Evolutionary conservation across 2,888 invertebrate species (phyloP).

Genomic region (Junonia oenone): DNA sequence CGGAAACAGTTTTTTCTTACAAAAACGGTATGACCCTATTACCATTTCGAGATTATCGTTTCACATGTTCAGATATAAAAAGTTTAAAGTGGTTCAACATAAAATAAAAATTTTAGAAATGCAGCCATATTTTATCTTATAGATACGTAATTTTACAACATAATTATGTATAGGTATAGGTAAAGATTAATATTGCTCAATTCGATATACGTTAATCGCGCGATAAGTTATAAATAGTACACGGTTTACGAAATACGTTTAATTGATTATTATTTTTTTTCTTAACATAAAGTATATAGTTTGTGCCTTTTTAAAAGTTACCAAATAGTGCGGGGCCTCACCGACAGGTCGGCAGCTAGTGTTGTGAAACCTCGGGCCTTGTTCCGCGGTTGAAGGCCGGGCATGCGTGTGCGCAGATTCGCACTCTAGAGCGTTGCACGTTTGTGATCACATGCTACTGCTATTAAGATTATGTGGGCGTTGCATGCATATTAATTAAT

Average conservation of each 20-base stretch:
- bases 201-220: neutral
- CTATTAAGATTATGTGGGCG: neutral
- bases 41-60: conserved; percentile 57
- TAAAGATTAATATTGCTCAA: neutral
- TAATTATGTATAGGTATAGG: too few relatives aligned
- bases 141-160: neutral
- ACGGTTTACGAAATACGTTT: neutral
- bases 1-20: conserved; percentile 65
- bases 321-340: conserved; percentile 14
- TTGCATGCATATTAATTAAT: conserved; percentile 1
- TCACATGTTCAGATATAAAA: conserved; percentile 44
- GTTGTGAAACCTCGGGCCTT: conserved; percentile 69
- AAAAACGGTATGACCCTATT: conserved; percentile 61
- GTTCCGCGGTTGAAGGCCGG: conserved; percentile 68
- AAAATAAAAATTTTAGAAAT: neutral
- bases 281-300: neutral
- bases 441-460: conserved; percentile 47
- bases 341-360: conserved; percentile 13
- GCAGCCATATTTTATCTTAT: neutral
- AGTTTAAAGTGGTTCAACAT: conserved; percentile 20
- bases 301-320: neutral
- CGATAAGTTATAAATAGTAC: neutral
- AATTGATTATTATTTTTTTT: neutral
- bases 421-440: conserved; percentile 35
- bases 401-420: conserved; percentile 36